Evolutionary conservation across 2,888 invertebrate species (phyloP).

Genomic region (Scaeva pyrastri): DNA sequence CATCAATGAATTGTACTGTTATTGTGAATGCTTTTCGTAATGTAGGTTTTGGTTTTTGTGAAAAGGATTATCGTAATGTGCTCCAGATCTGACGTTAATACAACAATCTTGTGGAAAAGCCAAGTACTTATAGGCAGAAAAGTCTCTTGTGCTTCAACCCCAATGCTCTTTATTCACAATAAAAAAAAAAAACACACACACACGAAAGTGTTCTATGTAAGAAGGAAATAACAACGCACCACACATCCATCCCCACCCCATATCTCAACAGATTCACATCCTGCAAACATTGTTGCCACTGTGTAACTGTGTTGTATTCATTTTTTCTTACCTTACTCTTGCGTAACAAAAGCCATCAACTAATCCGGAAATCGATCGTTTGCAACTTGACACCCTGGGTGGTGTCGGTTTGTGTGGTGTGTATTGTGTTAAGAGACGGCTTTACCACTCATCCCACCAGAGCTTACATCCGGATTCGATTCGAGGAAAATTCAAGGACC

Average conservation of each 20-base stretch:
- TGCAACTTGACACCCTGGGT: conserved; percentile 65
- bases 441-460: not conserved
- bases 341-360: conserved; percentile 68
- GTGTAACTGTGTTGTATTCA: conserved; percentile 48
- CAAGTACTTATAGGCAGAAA: conserved; percentile 37
- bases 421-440: not conserved
- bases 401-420: not conserved
- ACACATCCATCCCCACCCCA: not conserved
- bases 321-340: conserved; percentile 17
- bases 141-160: not conserved
- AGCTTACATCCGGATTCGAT: not conserved
- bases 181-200: not conserved
- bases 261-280: not conserved
- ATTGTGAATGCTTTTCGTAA: not conserved
- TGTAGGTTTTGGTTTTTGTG: conserved; percentile 25
- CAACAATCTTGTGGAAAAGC: conserved; percentile 51
- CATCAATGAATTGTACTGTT: conserved; percentile 40
- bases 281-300: conserved; percentile 23
- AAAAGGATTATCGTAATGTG: conserved; percentile 71
- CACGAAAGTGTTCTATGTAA: not conserved
- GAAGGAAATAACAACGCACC: not conserved
- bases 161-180: not conserved
- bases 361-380: conserved; percentile 74
- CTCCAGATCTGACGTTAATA: conserved; percentile 62
- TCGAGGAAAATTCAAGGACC: not conserved